Conservation (phyloP, 2,113 vertebrate species). For the Pampusana beccarii region DNA sequence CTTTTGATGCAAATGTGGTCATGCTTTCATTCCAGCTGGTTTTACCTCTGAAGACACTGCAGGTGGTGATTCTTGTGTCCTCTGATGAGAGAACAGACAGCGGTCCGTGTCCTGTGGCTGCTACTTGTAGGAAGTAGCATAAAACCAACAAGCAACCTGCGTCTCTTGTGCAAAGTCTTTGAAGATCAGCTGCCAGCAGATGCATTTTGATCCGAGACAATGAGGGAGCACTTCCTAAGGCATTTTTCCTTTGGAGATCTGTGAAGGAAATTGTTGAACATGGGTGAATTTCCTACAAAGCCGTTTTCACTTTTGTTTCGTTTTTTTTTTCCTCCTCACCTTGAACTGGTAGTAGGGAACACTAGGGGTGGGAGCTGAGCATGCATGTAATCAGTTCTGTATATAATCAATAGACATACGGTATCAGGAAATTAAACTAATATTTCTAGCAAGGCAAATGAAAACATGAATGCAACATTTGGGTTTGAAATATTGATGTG, state of each 20-base stretch:
- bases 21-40: neutral
- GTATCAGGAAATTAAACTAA: slow-evolving; percentile 8
- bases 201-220: slow-evolving; percentile 12
- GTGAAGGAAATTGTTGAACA: slow-evolving; percentile 5
- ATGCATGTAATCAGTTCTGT: neutral
- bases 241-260: neutral
- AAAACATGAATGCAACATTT: neutral
- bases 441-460: slow-evolving; percentile 3
- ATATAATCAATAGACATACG: neutral
- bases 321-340: neutral
- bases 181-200: neutral
- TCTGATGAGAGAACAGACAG: neutral
- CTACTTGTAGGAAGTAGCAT: neutral
- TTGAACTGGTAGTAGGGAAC: neutral
- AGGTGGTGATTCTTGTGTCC: neutral
- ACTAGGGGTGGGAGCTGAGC: neutral
- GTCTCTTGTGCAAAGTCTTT: neutral
- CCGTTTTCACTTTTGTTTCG: neutral
- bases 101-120: neutral
- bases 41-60: neutral
- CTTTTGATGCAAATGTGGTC: neutral
- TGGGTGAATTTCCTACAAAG: neutral
- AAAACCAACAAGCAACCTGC: neutral
- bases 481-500: neutral
- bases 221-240: neutral